Evolutionary conservation across 2,797 vertebrate species (phyloP), one percentile per base, ranked within the genome.

Genomic region (Pelobates cultripes): DNA sequence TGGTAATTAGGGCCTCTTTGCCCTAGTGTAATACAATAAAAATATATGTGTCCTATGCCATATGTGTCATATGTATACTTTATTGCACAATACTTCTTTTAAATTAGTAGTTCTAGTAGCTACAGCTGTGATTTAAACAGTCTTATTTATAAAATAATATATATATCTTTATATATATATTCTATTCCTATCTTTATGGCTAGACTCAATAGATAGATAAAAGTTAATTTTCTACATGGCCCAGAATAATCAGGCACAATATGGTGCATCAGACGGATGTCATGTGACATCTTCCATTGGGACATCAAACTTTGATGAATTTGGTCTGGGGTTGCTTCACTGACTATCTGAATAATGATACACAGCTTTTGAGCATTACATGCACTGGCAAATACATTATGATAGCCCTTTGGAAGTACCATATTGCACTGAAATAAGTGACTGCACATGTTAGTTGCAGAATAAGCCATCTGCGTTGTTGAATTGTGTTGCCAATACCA

Each of bases 391-490:
- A 13, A 43, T 74, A 72, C 70, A 53, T 53, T 44, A 55, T 53
- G 47, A 55, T 41, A 55, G n/a, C 41, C 8, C 17, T 42, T 41
- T 42, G 73, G 42, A 75, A 40, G 12, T 64, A 15, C 44, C 44
- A 66, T 76, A 76, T 66, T 66, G 43, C 61, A 12, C 9, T 51
- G n/a, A 66, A 45, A 7, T 13, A 44, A 10, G 41, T 45, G n/a
- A 12, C 41, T 45, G 17, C 60, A 76, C n/a, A 66, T 43, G 47
- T 64, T 44, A 44, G 70, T 43, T 40, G 66, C 41, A 14, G 43
- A 71, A 71, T 57, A 53, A 41, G 41, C 74, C 74, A 67, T 70
- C 80, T 82, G 80, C 45, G 63, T 51, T 70, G 57, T 43, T 41
- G n/a, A 68, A 64, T 44, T 55, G 17, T 70, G 41, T 40, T 70